Base-by-base conservation (phyloP, 1,140 invertebrate species). In the Drosophila takahashii region DNA sequence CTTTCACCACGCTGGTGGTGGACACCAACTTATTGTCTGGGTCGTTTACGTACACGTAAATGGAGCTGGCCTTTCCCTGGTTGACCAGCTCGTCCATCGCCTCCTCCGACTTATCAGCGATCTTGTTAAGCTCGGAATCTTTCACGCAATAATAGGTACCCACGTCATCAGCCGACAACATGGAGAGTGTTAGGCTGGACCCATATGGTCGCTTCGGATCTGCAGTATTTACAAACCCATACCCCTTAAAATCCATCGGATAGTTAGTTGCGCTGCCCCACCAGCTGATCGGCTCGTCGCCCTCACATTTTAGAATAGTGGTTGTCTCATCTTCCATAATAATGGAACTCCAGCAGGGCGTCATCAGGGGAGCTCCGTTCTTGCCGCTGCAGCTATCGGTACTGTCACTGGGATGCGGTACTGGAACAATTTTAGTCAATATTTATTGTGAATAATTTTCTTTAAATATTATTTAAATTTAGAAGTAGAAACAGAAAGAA, bases 31-130 rank as follows among this genome's bases (percentile, higher is more conserved):
- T 90, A 77, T 90, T 93, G 27, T 85, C 64, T 93, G 93, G 93
- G 95, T 95, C 95, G 85, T 94, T 93, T 0, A 96, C 94, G 79
- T 94, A 96, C 60, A 96, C 91, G 72, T 96, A 96, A 44, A 94
- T 93, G 72, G 94, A 93, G 62, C 92, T 91, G 6, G 92, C 93
- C 45, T 92, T 79, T 29, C 74, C 77, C 3, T 91, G 89, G 85
- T 93, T 93, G 26, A 93, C 92, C 36, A 91, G 73, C 32, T 92
- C 70, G 3, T 91, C 56, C 15, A 92, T 52, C 10, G 80, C 83
- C 50, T 86, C 92, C 1, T 72, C 74, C 81, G 48, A 2, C 50
- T 44, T 50, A 8, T 51, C 34, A 0, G 11, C 16, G 1, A 6
- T 1, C 7, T 9, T 18, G 0, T 42, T 58, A 5, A 36, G 29